Conservation (phyloP, 2,888 invertebrate genomes). For the Sturmia bella region DNA sequence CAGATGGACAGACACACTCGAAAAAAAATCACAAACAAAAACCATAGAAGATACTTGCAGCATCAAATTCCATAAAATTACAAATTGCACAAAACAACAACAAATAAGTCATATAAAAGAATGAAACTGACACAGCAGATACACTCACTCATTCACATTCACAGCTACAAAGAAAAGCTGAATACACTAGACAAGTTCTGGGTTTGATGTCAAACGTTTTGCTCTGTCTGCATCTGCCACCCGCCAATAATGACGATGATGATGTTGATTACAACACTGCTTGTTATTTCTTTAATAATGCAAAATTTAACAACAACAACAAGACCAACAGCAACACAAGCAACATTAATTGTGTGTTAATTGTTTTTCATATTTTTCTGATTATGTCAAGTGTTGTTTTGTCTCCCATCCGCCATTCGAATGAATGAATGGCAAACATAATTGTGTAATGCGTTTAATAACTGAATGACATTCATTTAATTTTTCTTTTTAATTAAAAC, state of each 20-base stretch:
- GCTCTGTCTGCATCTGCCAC: not conserved
- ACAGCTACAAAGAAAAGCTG: not conserved
- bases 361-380: constrained; percentile 55
- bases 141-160: not conserved
- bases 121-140: constrained; percentile 2
- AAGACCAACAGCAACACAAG: constrained; percentile 22
- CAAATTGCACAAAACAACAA: not conserved
- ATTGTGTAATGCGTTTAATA: not conserved
- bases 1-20: not conserved
- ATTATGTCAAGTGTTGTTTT: constrained; percentile 45
- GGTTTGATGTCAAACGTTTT: constrained; percentile 9
- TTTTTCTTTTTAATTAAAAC: not conserved
- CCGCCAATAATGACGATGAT: not conserved
- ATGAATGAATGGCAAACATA: not conserved
- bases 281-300: not conserved
- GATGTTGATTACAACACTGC: not conserved
- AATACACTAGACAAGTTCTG: not conserved
- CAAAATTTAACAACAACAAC: not conserved
- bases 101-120: not conserved
- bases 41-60: not conserved
- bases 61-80: not conserved
- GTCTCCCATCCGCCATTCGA: not conserved
- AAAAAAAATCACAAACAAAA: constrained; percentile 16
- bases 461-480: too few relatives aligned
- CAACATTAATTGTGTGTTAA: constrained; percentile 63